phyloP scores from a whole-genome alignment of 2,797 vertebrate species.

The Brachymystax lenok region DNA sequence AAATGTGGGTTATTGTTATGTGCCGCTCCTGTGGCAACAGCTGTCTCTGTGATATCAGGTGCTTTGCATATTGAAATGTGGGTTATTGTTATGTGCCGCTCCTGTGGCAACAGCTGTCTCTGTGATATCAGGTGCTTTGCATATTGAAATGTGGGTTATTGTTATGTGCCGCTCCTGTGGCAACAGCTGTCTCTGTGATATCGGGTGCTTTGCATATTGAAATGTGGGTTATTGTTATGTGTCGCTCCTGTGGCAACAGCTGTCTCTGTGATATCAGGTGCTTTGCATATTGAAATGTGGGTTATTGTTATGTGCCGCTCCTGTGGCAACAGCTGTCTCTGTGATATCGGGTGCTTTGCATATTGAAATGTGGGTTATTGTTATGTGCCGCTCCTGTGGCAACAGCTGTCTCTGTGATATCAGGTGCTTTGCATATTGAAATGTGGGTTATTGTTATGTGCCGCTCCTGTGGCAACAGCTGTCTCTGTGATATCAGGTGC shows the following conservation, averaged over 20 bases:
- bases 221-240: conserved; percentile 36
- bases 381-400: conserved; percentile 24
- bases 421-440: conserved; percentile 51
- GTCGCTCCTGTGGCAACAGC: conserved; percentile 34
- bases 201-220: conserved; percentile 49
- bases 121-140: conserved; percentile 34
- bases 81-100: conserved; percentile 27
- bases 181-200: conserved; percentile 32
- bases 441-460: conserved; percentile 29
- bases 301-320: conserved; percentile 26
- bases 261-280: conserved; percentile 19
- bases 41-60: conserved; percentile 19
- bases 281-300: conserved; percentile 56
- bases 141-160: conserved; percentile 54
- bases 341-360: conserved; percentile 36
- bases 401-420: conserved; percentile 32
- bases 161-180: conserved; percentile 25
- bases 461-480: conserved; percentile 35
- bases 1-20: conserved; percentile 40
- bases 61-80: conserved; percentile 55
- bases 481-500: conserved; percentile 18
- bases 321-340: conserved; percentile 33
- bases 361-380: conserved; percentile 53
- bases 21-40: conserved; percentile 33
- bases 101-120: conserved; percentile 33